Evolutionary conservation across 2,797 vertebrate genomes (phyloP).

Genomic region (Lerista edwardsae): DNA sequence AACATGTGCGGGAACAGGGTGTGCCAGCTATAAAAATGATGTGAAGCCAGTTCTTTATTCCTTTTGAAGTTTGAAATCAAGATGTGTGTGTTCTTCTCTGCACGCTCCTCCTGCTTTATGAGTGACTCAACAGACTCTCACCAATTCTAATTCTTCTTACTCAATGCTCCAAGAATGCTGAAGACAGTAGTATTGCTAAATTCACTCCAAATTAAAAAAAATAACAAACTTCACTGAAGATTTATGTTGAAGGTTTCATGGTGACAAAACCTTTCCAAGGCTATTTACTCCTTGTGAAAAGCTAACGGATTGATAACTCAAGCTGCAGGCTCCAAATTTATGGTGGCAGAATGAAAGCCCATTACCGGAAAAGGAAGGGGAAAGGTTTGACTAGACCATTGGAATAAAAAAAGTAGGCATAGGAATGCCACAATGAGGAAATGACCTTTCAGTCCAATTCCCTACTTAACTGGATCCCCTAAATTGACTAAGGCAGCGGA

Average conservation of each 20-base stretch:
- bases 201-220: not conserved
- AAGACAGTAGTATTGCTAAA: not conserved
- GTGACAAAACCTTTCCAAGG: not conserved
- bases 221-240: not conserved
- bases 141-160: not conserved
- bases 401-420: not conserved
- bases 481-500: not conserved
- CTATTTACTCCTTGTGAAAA: slow-evolving; percentile 21
- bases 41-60: not conserved
- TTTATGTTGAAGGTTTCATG: not conserved
- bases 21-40: not conserved
- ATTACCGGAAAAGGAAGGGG: not conserved
- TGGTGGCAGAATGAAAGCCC: not conserved
- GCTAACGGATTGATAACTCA: not conserved
- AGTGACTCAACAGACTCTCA: not conserved
- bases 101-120: not conserved
- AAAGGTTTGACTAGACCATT: not conserved
- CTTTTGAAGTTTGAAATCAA: not conserved
- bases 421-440: not conserved
- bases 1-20: not conserved
- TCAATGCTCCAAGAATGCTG: not conserved
- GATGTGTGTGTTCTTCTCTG: not conserved
- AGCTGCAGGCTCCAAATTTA: not conserved
- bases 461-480: slow-evolving; percentile 15
- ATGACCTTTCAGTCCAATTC: slow-evolving; percentile 24